A percentile compares a stretch with the other conserved stretches of the same genome.
Conservation (phyloP, 2,113 vertebrate genomes). For the Amphiprion ocellaris region DNA sequence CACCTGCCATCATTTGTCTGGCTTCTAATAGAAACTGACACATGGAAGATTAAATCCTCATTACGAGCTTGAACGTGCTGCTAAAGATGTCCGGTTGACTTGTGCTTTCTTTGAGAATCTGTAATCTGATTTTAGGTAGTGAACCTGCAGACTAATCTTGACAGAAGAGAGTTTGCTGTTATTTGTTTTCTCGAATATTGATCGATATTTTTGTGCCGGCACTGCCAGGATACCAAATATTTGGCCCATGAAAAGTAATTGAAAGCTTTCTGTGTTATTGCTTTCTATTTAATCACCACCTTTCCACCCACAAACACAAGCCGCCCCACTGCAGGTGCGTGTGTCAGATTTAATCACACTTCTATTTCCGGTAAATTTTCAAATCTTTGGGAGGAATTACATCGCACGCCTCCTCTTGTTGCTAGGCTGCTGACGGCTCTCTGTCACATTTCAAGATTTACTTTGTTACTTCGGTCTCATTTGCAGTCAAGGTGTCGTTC, state of each 20-base stretch:
- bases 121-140: slow-evolving; percentile 34
- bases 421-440: slow-evolving; percentile 29
- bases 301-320: neutral
- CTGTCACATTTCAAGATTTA: slow-evolving; percentile 13
- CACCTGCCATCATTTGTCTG: slow-evolving; percentile 51
- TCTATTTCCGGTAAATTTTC: slow-evolving; percentile 28
- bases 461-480: slow-evolving; percentile 32
- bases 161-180: slow-evolving; percentile 23
- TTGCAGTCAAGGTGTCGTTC: slow-evolving; percentile 38
- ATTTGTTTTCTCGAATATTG: slow-evolving; percentile 47
- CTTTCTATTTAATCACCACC: slow-evolving; percentile 6
- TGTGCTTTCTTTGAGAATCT: too few relatives aligned
- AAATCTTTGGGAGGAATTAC: slow-evolving; percentile 21
- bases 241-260: slow-evolving; percentile 10
- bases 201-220: slow-evolving; percentile 46
- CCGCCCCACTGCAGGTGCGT: neutral
- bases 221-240: slow-evolving; percentile 1
- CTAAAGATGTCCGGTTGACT: slow-evolving; percentile 16
- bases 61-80: slow-evolving; percentile 33
- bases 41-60: slow-evolving; percentile 71
- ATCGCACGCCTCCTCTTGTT: slow-evolving; percentile 1
- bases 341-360: slow-evolving; percentile 12
- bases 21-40: slow-evolving; percentile 60
- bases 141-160: slow-evolving; percentile 29
- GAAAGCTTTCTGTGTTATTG: slow-evolving; percentile 28